Evolutionary conservation across 2,797 vertebrate species (phyloP).

Genomic region (Scolopax bukidnonensis): DNA sequence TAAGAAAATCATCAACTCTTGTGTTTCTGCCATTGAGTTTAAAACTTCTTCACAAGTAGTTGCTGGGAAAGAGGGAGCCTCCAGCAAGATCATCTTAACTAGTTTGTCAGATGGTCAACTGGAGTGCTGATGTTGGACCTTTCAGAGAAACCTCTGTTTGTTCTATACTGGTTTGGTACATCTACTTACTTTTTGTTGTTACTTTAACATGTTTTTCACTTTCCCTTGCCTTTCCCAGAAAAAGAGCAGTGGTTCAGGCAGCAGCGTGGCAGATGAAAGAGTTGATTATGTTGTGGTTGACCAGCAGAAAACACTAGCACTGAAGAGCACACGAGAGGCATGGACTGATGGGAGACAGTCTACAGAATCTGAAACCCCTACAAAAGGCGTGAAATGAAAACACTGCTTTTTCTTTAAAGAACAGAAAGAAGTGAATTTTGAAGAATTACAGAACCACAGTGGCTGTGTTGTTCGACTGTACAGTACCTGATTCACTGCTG

Average conservation of each 20-base stretch:
- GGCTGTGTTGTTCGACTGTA: not conserved
- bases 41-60: not conserved
- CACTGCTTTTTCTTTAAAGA: not conserved
- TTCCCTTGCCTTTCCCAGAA: conserved; percentile 78
- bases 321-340: conserved; percentile 95
- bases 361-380: conserved; percentile 90
- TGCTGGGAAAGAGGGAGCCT: not conserved
- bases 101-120: not conserved
- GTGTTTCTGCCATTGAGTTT: not conserved
- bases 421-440: not conserved
- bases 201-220: not conserved
- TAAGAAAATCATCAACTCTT: conserved; percentile 56
- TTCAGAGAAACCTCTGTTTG: not conserved
- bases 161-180: not conserved
- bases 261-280: conserved; percentile 91
- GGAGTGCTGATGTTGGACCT: not conserved
- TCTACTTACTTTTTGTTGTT: not conserved
- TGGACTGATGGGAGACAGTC: conserved; percentile 97
- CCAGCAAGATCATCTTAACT: not conserved
- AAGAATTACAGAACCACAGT: conserved; percentile 8
- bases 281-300: conserved; percentile 98
- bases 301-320: conserved; percentile 94
- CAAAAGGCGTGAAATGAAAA: conserved; percentile 91
- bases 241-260: conserved; percentile 91
- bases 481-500: not conserved